Evolutionary conservation across 2,888 invertebrate genomes (phyloP).

Genomic region (Megamerina dolium): DNA sequence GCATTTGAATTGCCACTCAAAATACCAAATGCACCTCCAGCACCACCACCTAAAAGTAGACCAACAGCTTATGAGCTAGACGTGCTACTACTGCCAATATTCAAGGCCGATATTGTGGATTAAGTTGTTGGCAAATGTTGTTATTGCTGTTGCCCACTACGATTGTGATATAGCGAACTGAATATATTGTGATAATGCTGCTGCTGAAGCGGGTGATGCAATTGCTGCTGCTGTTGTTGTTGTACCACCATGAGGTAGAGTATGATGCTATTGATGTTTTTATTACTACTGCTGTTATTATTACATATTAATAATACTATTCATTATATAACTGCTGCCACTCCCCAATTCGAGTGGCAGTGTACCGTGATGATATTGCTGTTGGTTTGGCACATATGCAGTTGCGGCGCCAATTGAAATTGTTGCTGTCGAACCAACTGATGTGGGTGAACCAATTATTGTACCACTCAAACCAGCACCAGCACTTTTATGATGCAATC

Average conservation of each 20-base stretch:
- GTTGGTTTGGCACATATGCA: constrained; percentile 21
- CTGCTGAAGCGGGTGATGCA: no score
- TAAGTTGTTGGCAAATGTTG: constrained; percentile 29
- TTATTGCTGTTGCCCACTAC: no score
- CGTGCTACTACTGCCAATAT: constrained; percentile 27
- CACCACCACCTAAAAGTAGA: constrained; percentile 34
- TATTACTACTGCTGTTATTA: constrained; percentile 15
- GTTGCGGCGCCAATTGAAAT: constrained; percentile 35
- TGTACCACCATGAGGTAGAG: constrained; percentile 15
- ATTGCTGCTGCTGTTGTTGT: constrained; percentile 17
- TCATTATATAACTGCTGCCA: constrained; percentile 39
- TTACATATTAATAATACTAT: constrained; percentile 29
- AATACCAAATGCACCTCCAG: constrained; percentile 23
- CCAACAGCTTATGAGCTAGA: constrained; percentile 33
- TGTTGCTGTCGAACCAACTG: constrained; percentile 39
- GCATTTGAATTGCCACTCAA: constrained; percentile 11
- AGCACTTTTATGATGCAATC: constrained; percentile 21
- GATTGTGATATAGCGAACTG: constrained; percentile 6
- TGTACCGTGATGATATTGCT: constrained; percentile 13
- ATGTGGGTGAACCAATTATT: constrained; percentile 41
- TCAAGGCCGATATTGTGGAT: constrained; percentile 24
- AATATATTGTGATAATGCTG: constrained; percentile 20
- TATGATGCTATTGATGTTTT: constrained; percentile 11
- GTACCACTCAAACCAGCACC: constrained; percentile 32
- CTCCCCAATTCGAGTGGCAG: constrained; percentile 40